Percentiles rank a stretch among this genome's conserved stretches.
These are phyloP conservation scores for Hippocampus abdominalis DNA, from an alignment of 2,113 vertebrate species.

Conservation along the genomic window DNA sequence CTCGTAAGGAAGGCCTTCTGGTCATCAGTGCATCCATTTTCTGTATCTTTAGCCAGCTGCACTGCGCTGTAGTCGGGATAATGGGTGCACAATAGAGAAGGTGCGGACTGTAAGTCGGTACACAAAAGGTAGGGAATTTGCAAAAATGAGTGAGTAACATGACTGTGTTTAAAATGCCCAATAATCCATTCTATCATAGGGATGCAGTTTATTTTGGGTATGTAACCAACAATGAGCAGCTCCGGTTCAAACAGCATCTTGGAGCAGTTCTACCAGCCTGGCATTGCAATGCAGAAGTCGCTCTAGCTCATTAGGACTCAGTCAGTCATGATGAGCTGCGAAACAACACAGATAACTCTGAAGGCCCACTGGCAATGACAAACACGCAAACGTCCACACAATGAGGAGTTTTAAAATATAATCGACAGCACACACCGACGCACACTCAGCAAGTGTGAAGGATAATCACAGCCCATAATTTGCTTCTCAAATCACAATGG, in stretches of 20 bases:
- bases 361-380: slow-evolving; percentile 41
- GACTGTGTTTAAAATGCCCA: no score
- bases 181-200: no score
- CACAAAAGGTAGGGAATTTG: no score
- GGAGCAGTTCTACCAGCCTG: slow-evolving; percentile 14
- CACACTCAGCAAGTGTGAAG: slow-evolving; percentile 39
- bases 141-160: no score
- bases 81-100: no score
- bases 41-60: no score
- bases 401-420: no score
- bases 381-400: neutral
- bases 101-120: no score
- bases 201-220: neutral
- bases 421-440: neutral
- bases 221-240: neutral
- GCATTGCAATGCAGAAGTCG: slow-evolving; percentile 56
- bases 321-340: slow-evolving; percentile 43
- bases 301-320: slow-evolving; percentile 65
- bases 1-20: no score
- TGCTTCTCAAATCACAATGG: slow-evolving; percentile 74
- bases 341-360: slow-evolving; percentile 60
- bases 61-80: no score
- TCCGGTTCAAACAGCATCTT: neutral
- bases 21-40: no score
- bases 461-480: slow-evolving; percentile 73